phyloP scores from a whole-genome alignment of 2,113 vertebrate genomes.

The Dermatemys mawii region DNA sequence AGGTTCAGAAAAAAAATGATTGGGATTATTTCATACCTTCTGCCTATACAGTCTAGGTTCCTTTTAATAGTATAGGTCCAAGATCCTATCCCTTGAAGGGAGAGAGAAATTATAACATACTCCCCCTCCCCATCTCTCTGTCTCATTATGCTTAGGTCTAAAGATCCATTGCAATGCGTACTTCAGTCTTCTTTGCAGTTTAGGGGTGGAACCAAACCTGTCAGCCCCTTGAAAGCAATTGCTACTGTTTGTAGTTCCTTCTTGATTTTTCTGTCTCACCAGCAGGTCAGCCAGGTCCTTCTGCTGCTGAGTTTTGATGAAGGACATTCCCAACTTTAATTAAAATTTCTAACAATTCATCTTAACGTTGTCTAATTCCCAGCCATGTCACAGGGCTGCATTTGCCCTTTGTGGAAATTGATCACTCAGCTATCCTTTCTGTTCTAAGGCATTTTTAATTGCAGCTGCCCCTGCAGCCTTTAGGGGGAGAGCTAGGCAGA shows the following conservation, averaged over 20 bases:
- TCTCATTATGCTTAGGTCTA: background rate
- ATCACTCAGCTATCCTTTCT: too few relatives aligned
- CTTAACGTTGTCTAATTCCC: too few relatives aligned
- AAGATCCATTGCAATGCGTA: accelerated
- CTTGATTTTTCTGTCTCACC: background rate
- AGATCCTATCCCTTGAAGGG: background rate
- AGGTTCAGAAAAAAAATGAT: accelerated
- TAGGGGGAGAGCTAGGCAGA: too few relatives aligned
- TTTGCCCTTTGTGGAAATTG: too few relatives aligned
- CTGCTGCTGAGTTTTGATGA: too few relatives aligned
- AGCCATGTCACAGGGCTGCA: too few relatives aligned
- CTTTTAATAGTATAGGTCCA: background rate
- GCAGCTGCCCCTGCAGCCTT: too few relatives aligned
- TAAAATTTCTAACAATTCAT: too few relatives aligned
- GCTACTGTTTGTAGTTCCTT: background rate
- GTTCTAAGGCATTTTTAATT: too few relatives aligned
- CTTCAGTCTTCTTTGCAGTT: background rate
- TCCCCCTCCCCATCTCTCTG: too few relatives aligned
- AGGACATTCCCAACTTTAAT: too few relatives aligned
- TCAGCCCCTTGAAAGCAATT: background rate
- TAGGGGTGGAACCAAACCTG: background rate
- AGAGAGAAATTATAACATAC: background rate
- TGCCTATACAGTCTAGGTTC: too few relatives aligned
- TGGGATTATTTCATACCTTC: background rate
- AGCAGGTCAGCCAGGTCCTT: background rate